These are phyloP conservation scores for Phalangium opilio DNA, from an alignment of 2,888 invertebrate species.

Conservation along the genomic window DNA sequence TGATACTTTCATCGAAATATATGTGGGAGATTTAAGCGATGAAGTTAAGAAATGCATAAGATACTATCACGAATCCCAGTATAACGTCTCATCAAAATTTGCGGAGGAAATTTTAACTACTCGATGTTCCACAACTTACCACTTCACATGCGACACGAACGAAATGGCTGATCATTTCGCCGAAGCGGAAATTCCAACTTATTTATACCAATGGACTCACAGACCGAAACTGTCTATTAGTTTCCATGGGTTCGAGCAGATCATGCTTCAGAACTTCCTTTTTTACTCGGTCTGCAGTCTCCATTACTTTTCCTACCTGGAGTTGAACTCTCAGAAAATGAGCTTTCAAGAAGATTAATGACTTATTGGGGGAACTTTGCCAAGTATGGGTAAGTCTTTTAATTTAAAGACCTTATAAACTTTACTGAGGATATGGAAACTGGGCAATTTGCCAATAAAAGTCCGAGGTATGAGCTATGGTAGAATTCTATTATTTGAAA, in stretches of 20 bases:
- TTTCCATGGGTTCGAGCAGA: conserved; percentile 17
- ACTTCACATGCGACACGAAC: conserved; percentile 7
- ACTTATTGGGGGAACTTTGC: too few species aligned
- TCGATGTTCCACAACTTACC: conserved; percentile 9
- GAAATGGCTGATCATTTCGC: conserved; percentile 13
- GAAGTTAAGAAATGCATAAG: conserved; percentile 4
- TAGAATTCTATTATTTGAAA: too few species aligned
- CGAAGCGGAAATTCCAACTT: conserved; percentile 8
- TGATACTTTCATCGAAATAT: not conserved
- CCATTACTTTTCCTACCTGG: too few species aligned
- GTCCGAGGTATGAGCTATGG: too few species aligned
- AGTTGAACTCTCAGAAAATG: not conserved
- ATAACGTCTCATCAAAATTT: conserved; percentile 4
- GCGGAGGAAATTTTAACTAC: conserved; percentile 6
- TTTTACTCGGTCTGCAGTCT: conserved; percentile 12
- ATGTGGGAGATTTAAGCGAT: not conserved
- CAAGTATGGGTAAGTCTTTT: too few species aligned
- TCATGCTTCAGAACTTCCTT: conserved; percentile 15
- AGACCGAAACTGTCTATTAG: conserved; percentile 4
- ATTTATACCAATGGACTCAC: conserved; percentile 12
- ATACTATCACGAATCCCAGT: conserved; percentile 4
- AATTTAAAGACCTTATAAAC: too few species aligned
- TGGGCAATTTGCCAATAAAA: too few species aligned
- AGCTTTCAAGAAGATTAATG: too few species aligned
- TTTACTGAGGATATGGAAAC: too few species aligned